Percentiles rank a stretch among this genome's conserved stretches.
phyloP scores from a whole-genome alignment of 2,113 vertebrate species.

The Morone saxatilis region DNA sequence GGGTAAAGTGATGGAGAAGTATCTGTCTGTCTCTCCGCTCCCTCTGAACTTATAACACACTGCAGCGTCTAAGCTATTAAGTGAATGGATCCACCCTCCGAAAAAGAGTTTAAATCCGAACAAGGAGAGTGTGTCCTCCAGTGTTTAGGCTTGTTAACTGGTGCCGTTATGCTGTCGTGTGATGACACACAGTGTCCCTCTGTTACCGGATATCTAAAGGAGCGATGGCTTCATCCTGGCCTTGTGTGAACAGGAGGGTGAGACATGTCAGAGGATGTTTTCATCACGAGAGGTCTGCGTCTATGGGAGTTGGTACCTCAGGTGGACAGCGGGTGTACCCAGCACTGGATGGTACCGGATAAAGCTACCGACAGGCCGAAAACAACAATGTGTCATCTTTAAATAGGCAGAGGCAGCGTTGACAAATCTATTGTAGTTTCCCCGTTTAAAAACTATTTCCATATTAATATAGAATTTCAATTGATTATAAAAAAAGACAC shows the following conservation, averaged over 20 bases:
- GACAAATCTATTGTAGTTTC: neutral
- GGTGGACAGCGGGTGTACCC: constrained; percentile 7
- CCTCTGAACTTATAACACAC: neutral
- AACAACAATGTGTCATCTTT: constrained; percentile 9
- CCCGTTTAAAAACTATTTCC: neutral
- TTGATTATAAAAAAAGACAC: neutral
- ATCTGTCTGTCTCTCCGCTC: neutral
- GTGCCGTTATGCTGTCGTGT: constrained; percentile 16
- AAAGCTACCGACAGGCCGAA: constrained; percentile 3
- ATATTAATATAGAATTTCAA: neutral
- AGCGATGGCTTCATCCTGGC: neutral
- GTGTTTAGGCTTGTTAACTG: neutral
- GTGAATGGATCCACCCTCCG: neutral
- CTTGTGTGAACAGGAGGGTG: constrained; percentile 23
- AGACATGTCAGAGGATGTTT: constrained; percentile 34
- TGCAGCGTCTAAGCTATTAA: neutral
- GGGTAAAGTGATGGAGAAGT: constrained; percentile 12
- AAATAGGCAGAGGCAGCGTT: neutral
- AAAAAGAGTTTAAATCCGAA: no score
- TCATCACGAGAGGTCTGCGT: constrained; percentile 14
- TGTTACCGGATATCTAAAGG: constrained; percentile 46
- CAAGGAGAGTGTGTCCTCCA: constrained; percentile 1
- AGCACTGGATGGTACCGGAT: constrained; percentile 26
- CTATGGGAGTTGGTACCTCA: neutral
- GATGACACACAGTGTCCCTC: constrained; percentile 26